These are phyloP conservation scores for Liopterus haemorrhoidalis DNA, from an alignment of 2,888 invertebrate species.

Conservation along the genomic window DNA sequence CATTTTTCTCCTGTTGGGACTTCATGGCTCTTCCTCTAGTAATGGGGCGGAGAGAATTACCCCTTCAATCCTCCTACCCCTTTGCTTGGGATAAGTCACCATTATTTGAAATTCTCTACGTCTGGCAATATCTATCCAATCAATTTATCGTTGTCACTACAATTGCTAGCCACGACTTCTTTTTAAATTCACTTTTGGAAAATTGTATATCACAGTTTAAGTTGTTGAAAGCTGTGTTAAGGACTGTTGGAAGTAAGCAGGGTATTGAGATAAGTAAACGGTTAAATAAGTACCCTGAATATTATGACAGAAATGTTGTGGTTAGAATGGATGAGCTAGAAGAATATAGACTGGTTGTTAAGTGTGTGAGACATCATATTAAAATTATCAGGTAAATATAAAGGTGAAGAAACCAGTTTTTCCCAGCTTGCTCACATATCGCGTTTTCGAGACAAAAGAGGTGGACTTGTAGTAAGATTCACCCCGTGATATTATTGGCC, in stretches of 20 bases:
- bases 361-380: slow-evolving; percentile 19
- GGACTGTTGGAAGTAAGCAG: slow-evolving; percentile 9
- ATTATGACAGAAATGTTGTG: neutral
- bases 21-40: slow-evolving; percentile 15
- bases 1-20: slow-evolving; percentile 17
- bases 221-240: slow-evolving; percentile 8
- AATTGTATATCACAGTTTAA: slow-evolving; percentile 19
- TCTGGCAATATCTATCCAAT: slow-evolving; percentile 13
- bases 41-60: slow-evolving; percentile 10
- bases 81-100: slow-evolving; percentile 9
- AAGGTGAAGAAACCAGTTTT: no score
- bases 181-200: slow-evolving; percentile 12
- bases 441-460: no score
- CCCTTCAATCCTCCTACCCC: slow-evolving; percentile 14
- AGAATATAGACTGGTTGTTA: slow-evolving; percentile 11
- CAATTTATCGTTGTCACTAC: slow-evolving; percentile 10
- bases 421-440: no score
- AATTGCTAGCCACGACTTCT: slow-evolving; percentile 17
- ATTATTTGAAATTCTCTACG: slow-evolving; percentile 12
- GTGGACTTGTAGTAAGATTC: no score
- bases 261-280: slow-evolving; percentile 8
- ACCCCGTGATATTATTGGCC: no score
- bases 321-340: neutral
- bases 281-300: neutral
- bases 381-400: slow-evolving; percentile 12